Evolutionary conservation across 2,888 invertebrate species (phyloP).

Genomic region (Cerceris ruficornis): DNA sequence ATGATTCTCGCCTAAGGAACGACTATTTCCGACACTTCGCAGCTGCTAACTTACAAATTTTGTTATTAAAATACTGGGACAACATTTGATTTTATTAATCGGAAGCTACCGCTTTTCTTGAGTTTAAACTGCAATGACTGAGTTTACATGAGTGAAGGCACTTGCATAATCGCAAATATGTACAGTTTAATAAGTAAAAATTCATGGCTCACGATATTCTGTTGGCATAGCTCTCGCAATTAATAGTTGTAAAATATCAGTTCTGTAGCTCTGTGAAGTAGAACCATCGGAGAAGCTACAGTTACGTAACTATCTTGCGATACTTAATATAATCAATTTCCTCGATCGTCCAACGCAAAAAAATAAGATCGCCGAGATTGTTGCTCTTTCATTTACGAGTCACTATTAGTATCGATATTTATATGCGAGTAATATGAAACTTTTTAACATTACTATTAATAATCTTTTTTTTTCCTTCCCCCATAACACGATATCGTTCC

Average conservation of each 20-base stretch:
- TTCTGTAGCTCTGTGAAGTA: conserved; percentile 52
- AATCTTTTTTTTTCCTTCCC: conserved; percentile 24
- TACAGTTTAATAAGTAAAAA: conserved; percentile 28
- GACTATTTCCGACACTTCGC: too few species aligned
- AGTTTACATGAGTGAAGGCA: conserved; percentile 41
- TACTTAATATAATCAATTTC: conserved; percentile 15
- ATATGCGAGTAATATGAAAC: conserved; percentile 39
- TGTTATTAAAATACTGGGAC: too few species aligned
- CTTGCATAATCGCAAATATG: conserved; percentile 45
- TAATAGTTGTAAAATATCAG: conserved; percentile 43
- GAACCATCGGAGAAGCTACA: conserved; percentile 30
- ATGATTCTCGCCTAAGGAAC: too few species aligned
- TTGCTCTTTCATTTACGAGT: conserved; percentile 10
- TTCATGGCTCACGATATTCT: conserved; percentile 5
- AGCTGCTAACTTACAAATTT: too few species aligned
- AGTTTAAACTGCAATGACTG: conserved; percentile 1
- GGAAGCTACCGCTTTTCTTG: not conserved
- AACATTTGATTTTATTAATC: too few species aligned
- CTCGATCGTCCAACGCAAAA: conserved; percentile 13
- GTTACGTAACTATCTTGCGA: conserved; percentile 22
- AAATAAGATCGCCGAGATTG: conserved; percentile 30
- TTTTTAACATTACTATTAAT: conserved; percentile 30
- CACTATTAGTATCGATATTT: conserved; percentile 43
- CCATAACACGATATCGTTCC: not conserved
- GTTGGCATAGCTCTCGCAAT: conserved; percentile 6